Evolutionary conservation across 2,888 invertebrate species (phyloP).

Genomic region (Agrenia bidenticulata): DNA sequence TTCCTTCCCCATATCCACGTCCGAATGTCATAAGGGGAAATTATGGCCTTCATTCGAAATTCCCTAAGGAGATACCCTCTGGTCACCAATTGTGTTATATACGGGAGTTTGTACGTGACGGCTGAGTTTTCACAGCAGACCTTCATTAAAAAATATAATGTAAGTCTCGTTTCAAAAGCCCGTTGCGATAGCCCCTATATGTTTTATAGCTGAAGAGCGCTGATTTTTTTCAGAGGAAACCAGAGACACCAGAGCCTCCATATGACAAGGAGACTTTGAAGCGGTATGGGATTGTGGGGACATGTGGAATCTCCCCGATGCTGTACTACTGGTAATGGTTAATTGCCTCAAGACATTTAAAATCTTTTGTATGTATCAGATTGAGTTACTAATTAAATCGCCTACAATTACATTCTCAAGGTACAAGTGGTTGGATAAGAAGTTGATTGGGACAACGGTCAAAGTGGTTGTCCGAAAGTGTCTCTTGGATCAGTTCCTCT

Average conservation of each 20-base stretch:
- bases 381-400: too few relatives aligned
- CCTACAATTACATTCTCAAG: conserved; percentile 63
- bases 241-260: conserved; percentile 40
- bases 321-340: conserved; percentile 65
- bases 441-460: conserved; percentile 66
- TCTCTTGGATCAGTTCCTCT: conserved; percentile 71
- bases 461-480: conserved; percentile 69
- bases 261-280: conserved; percentile 57
- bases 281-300: conserved; percentile 66
- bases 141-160: conserved; percentile 67
- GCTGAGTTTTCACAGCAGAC: conserved; percentile 80
- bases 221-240: conserved; percentile 33
- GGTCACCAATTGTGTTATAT: conserved; percentile 64
- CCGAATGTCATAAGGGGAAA: too few relatives aligned
- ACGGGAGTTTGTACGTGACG: conserved; percentile 74
- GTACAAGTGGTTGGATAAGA: conserved; percentile 76
- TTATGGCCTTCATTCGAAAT: conserved; percentile 48
- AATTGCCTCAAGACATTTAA: too few relatives aligned
- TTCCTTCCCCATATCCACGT: too few relatives aligned
- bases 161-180: too few relatives aligned
- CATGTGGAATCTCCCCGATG: conserved; percentile 64
- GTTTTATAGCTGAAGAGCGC: too few relatives aligned
- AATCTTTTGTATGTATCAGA: too few relatives aligned
- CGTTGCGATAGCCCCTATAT: too few relatives aligned
- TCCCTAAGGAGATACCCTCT: conserved; percentile 60